phyloP scores from a whole-genome alignment of 2,797 vertebrate species.

The Haliaeetus albicilla region DNA sequence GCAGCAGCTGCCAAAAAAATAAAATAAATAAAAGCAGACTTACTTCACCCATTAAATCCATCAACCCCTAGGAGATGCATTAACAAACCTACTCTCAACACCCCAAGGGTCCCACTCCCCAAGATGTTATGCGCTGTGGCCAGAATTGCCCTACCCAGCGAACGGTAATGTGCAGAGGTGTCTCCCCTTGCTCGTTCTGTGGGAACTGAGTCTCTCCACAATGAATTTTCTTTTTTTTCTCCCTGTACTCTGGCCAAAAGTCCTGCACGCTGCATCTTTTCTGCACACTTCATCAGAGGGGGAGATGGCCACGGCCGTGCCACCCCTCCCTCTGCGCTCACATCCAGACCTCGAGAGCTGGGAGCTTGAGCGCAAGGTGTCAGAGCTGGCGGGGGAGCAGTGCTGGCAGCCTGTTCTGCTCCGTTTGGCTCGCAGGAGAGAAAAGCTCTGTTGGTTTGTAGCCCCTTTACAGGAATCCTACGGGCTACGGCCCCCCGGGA shows the following conservation, averaged over 20 bases:
- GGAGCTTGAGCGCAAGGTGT: conserved; percentile 4
- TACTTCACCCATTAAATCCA: conserved; percentile 56
- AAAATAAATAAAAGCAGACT: conserved; percentile 50
- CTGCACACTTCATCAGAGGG: conserved; percentile 23
- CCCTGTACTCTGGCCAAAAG: not conserved
- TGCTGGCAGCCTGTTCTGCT: conserved; percentile 31
- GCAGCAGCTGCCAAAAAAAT: conserved; percentile 50
- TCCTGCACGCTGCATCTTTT: not conserved
- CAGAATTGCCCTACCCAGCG: not conserved
- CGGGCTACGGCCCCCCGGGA: not conserved
- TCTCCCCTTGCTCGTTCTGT: not conserved
- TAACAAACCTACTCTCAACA: not conserved
- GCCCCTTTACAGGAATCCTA: conserved; percentile 41
- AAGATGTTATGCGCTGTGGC: not conserved
- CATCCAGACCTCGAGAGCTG: not conserved
- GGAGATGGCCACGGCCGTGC: not conserved
- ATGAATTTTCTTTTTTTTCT: not conserved
- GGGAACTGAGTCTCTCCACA: not conserved
- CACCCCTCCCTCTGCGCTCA: not conserved
- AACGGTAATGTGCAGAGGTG: not conserved
- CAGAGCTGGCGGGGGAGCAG: conserved; percentile 21
- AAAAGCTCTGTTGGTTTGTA: not conserved
- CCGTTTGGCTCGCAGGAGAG: not conserved
- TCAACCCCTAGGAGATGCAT: conserved; percentile 14
- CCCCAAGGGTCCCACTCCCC: conserved; percentile 37